phyloP scores from a whole-genome alignment of 2,113 vertebrate genomes.

The Brevimyrus niger region DNA sequence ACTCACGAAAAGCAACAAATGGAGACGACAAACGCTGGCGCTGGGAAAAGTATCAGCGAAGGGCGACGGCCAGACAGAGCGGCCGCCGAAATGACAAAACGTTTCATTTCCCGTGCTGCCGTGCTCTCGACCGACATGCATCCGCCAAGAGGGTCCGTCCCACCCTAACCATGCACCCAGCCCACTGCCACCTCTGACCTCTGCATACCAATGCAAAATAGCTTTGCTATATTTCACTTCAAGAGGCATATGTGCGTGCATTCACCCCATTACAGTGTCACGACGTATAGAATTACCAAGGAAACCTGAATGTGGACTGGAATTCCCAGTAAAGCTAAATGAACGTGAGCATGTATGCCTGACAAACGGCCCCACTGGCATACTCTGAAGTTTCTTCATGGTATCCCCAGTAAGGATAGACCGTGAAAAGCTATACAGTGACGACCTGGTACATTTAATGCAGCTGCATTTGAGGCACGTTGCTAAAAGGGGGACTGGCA shows the following conservation, averaged over 20 bases:
- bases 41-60: not conserved
- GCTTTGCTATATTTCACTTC: constrained; percentile 37
- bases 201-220: constrained; percentile 48
- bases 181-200: constrained; percentile 53
- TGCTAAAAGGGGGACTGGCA: not conserved
- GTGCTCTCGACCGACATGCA: not conserved
- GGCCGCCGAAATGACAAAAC: not conserved
- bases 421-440: not conserved
- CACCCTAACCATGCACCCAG: constrained; percentile 27
- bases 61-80: not conserved
- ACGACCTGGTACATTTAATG: not conserved
- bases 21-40: not conserved
- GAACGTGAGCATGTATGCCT: not conserved
- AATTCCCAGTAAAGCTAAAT: not conserved
- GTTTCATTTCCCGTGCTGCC: not conserved
- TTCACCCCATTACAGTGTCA: not conserved
- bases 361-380: not conserved
- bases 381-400: not conserved
- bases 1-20: not conserved
- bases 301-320: not conserved
- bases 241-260: constrained; percentile 26
- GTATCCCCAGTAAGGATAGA: not conserved
- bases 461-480: not conserved
- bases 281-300: not conserved
- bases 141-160: constrained; percentile 6